Base-by-base conservation (phyloP, 2,113 vertebrate genomes). In the Trachemys scripta region DNA sequence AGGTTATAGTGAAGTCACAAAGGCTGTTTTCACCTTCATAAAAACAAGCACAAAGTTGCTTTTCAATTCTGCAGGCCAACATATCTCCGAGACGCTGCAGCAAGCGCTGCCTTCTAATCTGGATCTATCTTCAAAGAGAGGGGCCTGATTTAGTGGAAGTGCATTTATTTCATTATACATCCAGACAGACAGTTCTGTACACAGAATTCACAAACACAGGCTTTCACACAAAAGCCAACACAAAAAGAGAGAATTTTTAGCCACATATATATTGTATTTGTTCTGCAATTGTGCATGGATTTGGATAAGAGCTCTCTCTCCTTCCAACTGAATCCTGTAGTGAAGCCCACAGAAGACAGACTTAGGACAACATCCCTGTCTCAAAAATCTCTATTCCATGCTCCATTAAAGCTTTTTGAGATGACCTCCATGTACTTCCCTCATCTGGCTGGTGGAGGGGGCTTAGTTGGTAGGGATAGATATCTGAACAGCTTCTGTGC, bases 221-320 rank as follows among this genome's bases (percentile, higher is more conserved):
- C 72, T 17, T 25, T 42, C 72, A 25, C 38, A 45, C 10, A 45
- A 24, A 76, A 72, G 38, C 82, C 56, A 5, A 69, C 31, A n/a
- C 35, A 69, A 69, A 69, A 69, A 69, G 27, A 76, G 92, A 93
- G 88, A 9, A 22, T 51, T 85, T 95, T 93, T 50, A 95, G 80
- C 2, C 2, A n/a, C 6, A n/a, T 62, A 62, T 69, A 9, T 69
- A n/a, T 69, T 0, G n/a, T 54, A 90, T 62, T 79, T 84, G 89
- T 80, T 12, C 42, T 35, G 20, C 3, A 8, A 69, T 0, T 50
- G n/a, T 83, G 76, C 20, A 56, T 19, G 65, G 27, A 2, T 79
- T 57, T 42, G 59, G 47, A 82, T 31, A 38, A 0, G 0, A 89
- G 78, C 35, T 42, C 78, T 49, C 8, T 81, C 72, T 45, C 20